These are phyloP conservation scores for Gymnocheta viridis DNA, from an alignment of 2,888 invertebrate genomes.

Conservation along the genomic window DNA sequence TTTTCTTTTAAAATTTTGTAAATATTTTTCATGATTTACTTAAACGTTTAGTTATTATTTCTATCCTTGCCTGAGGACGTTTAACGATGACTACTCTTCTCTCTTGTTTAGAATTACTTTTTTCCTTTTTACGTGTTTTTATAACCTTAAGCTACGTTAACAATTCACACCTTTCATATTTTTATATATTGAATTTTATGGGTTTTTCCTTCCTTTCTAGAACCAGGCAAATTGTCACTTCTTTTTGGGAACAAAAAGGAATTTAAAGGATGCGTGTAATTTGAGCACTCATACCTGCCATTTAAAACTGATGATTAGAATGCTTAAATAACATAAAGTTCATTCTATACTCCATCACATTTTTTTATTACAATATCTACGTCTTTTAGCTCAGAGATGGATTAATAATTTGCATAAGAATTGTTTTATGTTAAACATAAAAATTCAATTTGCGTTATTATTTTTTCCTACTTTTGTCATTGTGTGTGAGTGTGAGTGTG, in stretches of 20 bases:
- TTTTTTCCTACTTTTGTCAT: neutral
- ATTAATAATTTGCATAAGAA: conserved; percentile 71
- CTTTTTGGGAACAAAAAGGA: neutral
- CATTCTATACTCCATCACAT: conserved; percentile 6
- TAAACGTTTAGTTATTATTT: conserved; percentile 21
- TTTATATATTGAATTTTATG: conserved; percentile 26
- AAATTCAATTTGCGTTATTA: conserved; percentile 71
- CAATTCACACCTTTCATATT: conserved; percentile 54
- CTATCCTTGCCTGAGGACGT: conserved; percentile 5
- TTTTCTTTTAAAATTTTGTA: neutral
- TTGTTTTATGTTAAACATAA: conserved; percentile 71
- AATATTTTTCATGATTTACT: conserved; percentile 6
- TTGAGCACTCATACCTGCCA: neutral
- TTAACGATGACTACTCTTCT: neutral
- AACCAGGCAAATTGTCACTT: conserved; percentile 31
- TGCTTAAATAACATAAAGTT: neutral
- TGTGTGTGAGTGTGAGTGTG: conserved; percentile 2
- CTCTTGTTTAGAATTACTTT: conserved; percentile 3
- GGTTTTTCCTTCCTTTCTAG: neutral
- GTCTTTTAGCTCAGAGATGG: conserved; percentile 51
- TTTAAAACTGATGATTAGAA: conserved; percentile 1
- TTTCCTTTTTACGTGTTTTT: conserved; percentile 12
- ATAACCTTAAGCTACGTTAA: conserved; percentile 48
- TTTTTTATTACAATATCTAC: conserved; percentile 24
- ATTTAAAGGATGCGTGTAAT: conserved; percentile 52